Percentiles rank a stretch among this genome's conserved stretches.
Evolutionary conservation across 2,888 invertebrate genomes (phyloP).

Genomic region (Hipparchia semele): DNA sequence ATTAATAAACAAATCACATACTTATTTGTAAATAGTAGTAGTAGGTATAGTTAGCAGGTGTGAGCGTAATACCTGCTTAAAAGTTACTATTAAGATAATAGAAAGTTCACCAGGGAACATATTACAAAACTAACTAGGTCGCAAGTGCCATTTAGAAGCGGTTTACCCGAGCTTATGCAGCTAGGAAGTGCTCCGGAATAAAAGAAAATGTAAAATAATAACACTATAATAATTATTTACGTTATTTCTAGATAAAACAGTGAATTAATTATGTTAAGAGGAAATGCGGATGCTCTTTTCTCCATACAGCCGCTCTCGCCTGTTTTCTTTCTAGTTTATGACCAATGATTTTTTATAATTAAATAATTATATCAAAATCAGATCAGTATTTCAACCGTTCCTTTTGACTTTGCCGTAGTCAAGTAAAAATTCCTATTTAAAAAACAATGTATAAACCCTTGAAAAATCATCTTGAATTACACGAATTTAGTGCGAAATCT

Average conservation of each 20-base stretch:
- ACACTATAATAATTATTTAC: neutral
- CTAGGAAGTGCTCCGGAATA: slow-evolving; percentile 1
- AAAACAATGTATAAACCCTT: too few relatives aligned
- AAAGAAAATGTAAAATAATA: neutral
- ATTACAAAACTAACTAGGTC: slow-evolving; percentile 22
- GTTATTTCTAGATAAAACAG: too few relatives aligned
- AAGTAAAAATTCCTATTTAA: too few relatives aligned
- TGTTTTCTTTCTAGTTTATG: too few relatives aligned
- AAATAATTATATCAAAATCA: too few relatives aligned
- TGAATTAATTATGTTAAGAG: neutral
- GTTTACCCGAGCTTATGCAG: slow-evolving; percentile 3
- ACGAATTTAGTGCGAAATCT: neutral
- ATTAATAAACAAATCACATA: too few relatives aligned
- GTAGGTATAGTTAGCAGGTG: neutral
- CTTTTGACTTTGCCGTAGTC: too few relatives aligned
- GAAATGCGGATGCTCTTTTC: too few relatives aligned
- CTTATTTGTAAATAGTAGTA: too few relatives aligned
- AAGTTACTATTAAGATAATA: neutral
- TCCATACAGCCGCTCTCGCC: too few relatives aligned
- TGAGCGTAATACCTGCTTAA: neutral
- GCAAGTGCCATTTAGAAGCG: slow-evolving; percentile 15
- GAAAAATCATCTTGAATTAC: neutral
- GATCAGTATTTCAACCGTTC: too few relatives aligned
- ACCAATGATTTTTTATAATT: too few relatives aligned
- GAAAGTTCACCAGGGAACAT: neutral